Conservation (phyloP, 2,113 vertebrate genomes). For the Malurus elegans region DNA sequence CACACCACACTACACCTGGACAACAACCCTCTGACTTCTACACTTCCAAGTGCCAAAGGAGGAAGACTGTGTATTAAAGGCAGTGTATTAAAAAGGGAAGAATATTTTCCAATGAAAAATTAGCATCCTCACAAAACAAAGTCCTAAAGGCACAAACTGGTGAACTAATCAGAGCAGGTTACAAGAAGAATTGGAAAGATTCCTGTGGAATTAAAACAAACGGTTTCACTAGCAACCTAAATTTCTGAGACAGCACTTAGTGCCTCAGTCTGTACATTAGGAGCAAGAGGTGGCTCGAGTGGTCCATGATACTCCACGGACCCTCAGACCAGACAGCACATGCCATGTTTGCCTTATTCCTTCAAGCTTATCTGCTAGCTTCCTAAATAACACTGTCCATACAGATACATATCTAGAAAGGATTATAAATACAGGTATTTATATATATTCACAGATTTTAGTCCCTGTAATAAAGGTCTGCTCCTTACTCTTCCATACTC, state of each 20-base stretch:
- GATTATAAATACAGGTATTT: constrained; percentile 34
- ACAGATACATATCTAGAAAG: constrained; percentile 11
- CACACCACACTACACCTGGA: background rate
- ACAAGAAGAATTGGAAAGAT: background rate
- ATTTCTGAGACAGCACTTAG: background rate
- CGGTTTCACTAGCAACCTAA: background rate
- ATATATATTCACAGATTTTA: constrained; percentile 50
- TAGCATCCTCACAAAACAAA: constrained; percentile 33
- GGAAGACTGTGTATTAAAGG: constrained; percentile 39
- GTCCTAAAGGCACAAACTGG: constrained; percentile 57
- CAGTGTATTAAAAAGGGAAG: constrained; percentile 33
- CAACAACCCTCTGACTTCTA: background rate
- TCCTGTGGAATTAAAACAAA: background rate
- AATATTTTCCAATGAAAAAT: background rate
- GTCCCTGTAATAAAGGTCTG: background rate
- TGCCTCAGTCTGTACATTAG: background rate
- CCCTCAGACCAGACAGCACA: background rate
- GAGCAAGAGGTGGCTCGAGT: background rate
- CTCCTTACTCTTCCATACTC: background rate
- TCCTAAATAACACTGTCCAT: constrained; percentile 18
- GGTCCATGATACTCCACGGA: background rate
- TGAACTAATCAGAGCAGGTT: background rate
- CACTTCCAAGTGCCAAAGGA: background rate
- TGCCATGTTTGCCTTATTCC: background rate
- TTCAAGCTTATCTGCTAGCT: background rate